Base-by-base conservation (phyloP, 2,113 vertebrate genomes). In the Callorhinus ursinus region DNA sequence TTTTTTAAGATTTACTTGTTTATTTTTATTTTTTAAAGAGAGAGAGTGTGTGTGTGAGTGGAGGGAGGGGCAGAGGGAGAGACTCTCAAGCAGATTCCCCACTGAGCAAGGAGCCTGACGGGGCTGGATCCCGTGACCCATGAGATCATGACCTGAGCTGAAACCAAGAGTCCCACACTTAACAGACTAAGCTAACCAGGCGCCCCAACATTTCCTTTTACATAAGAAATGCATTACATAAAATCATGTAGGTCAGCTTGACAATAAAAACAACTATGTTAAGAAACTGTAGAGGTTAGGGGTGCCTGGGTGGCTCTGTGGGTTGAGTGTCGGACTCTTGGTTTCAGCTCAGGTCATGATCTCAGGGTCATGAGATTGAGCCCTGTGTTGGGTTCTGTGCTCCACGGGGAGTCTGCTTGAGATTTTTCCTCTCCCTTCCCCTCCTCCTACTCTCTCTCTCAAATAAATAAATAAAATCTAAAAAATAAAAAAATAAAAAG, bases 171-270 rank as follows among this genome's bases (percentile, higher is more conserved):
- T 69, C 67, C 33, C 6, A 69, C n/a, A 19, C 67, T 36, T 36
- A n/a, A 69, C 8, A 4, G 9, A 1, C 33, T 69, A 69, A 69
- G 67, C 67, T n/a, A 69, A n/a, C 33, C 16, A 69, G 18, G 67
- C 18, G 19, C 8, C 18, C 67, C 67, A 69, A 36, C 33, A 63
- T 91, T 93, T 94, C 61, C 49, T 81, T 95, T 92, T 65, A 88
- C 84, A 39, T 88, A 55, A 80, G 72, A 97, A 94, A 95, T 72
- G 71, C 31, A 55, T 81, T 84, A 85, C 49, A 81, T 77, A 74
- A 85, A 93, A 94, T 72, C 46, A 83, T 16, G 21, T 55, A 89
- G 63, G 59, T 13, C 26, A 51, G 19, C 18, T 33, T 72, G 69
- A 87, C 71, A 91, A 36, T 67, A 81, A 95, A 97, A 92, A 16